Evolutionary conservation across 2,113 vertebrate species (phyloP).

Genomic region (Mobula birostris): DNA sequence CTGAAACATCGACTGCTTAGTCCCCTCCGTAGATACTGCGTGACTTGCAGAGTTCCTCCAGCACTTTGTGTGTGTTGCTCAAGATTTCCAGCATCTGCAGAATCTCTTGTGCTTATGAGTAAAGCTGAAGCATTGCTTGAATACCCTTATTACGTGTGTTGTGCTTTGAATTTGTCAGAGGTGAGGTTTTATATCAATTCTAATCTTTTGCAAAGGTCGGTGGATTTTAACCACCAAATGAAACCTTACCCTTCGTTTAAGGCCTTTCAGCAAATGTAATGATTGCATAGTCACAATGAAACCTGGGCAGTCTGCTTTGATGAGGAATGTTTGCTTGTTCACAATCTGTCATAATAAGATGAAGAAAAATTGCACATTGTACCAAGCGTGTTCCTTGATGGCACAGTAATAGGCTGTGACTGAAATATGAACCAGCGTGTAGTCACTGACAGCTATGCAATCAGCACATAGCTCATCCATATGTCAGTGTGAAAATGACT

Average conservation of each 20-base stretch:
- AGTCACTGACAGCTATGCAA: background rate
- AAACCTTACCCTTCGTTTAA: background rate
- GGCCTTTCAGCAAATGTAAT: background rate
- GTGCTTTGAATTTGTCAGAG: background rate
- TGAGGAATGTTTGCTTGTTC: background rate
- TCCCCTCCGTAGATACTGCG: no score
- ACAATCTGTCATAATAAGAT: background rate
- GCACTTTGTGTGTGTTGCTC: no score
- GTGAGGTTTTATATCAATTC: background rate
- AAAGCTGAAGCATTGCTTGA: background rate
- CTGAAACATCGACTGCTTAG: no score
- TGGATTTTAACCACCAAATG: background rate
- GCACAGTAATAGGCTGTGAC: background rate
- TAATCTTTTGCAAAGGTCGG: background rate
- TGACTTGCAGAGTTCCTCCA: no score
- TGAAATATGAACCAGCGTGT: constrained; percentile 12
- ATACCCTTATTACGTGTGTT: background rate
- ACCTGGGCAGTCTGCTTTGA: background rate
- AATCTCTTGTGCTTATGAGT: no score
- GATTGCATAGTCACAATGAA: background rate
- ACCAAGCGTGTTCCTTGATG: background rate
- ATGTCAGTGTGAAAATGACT: constrained; percentile 30
- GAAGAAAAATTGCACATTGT: background rate
- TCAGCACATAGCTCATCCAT: constrained; percentile 19
- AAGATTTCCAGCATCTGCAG: no score